Evolutionary conservation across 1,140 invertebrate genomes (phyloP).

Genomic region (Zaprionus ornatus): DNA sequence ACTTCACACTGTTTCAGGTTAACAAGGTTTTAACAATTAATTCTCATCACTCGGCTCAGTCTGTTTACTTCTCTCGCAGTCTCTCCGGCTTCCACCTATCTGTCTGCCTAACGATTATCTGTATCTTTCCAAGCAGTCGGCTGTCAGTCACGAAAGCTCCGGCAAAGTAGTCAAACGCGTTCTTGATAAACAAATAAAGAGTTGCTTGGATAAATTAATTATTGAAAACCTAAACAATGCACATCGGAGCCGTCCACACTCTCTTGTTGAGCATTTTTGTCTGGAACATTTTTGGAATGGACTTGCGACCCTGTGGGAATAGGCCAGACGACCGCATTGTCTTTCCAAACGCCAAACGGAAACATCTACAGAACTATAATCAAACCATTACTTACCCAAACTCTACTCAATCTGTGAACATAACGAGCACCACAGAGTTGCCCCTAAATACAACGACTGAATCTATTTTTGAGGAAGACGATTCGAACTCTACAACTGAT

Average conservation of each 20-base stretch:
- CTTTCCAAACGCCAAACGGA: constrained; percentile 46
- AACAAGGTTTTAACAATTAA: constrained; percentile 21
- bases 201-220: not conserved
- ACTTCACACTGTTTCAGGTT: not conserved
- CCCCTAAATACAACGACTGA: not conserved
- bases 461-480: not conserved
- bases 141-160: constrained; percentile 53
- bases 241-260: not conserved
- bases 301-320: not conserved
- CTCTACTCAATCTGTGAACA: not conserved
- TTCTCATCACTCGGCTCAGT: constrained; percentile 26
- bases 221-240: constrained; percentile 27
- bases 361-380: not conserved
- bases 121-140: constrained; percentile 1
- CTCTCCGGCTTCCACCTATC: not conserved
- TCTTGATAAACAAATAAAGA: constrained; percentile 15
- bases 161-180: constrained; percentile 60
- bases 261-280: constrained; percentile 21
- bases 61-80: constrained; percentile 26
- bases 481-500: constrained; percentile 16
- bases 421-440: not conserved
- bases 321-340: constrained; percentile 56
- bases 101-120: constrained; percentile 20
- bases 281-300: constrained; percentile 1
- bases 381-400: not conserved